These are phyloP conservation scores for Tinea semifulvella DNA, from an alignment of 2,888 invertebrate genomes.

Conservation along the genomic window DNA sequence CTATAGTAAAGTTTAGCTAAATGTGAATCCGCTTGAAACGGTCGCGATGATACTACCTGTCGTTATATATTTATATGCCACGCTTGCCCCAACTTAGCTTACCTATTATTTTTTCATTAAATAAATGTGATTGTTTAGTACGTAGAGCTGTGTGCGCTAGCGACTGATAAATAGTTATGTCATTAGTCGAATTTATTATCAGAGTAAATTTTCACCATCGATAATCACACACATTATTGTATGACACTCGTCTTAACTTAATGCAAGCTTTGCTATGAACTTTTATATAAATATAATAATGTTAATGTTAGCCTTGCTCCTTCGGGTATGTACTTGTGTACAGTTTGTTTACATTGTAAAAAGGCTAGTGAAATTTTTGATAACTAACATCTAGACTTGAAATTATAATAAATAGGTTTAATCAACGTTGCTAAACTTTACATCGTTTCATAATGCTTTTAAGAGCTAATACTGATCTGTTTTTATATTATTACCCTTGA, in stretches of 20 bases:
- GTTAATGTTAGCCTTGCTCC: conserved; percentile 55
- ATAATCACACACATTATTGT: conserved; percentile 1
- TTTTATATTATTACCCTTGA: no score
- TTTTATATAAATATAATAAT: conserved; percentile 5
- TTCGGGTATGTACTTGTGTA: conserved; percentile 28
- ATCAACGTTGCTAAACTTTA: no score
- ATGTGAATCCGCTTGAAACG: no score
- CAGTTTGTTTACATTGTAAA: conserved; percentile 53
- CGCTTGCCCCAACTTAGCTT: no score
- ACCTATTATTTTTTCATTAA: no score
- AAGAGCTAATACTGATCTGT: no score
- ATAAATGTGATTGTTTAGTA: no score
- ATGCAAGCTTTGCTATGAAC: conserved; percentile 13
- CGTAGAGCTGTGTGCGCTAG: no score
- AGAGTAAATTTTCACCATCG: conserved; percentile 6
- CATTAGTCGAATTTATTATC: conserved; percentile 9
- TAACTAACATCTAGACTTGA: conserved; percentile 60
- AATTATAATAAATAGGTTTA: conserved; percentile 17
- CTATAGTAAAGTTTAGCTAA: no score
- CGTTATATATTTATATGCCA: no score
- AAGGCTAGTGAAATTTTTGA: conserved; percentile 68
- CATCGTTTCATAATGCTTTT: no score
- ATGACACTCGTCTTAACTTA: not conserved
- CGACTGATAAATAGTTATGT: conserved; percentile 3
- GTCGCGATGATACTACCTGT: no score